Percentiles rank a stretch among this genome's conserved stretches.
Conservation (phyloP, 2,113 vertebrate species). For the Toxotes jaculatrix region DNA sequence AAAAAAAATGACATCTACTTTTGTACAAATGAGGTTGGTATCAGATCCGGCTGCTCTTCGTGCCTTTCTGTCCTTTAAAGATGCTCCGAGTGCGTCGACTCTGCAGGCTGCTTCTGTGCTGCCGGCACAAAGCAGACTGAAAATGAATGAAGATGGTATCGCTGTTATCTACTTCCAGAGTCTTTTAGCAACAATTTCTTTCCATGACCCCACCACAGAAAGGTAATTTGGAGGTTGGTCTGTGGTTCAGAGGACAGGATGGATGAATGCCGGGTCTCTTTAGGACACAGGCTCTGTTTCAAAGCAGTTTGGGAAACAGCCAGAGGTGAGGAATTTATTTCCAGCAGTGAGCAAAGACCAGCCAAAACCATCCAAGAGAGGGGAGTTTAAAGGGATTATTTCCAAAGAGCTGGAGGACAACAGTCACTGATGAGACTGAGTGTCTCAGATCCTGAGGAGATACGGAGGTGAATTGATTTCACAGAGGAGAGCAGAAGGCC, state of each 20-base stretch:
- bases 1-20: neutral
- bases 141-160: conserved; percentile 65
- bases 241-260: conserved; percentile 53
- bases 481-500: conserved; percentile 27
- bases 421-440: conserved; percentile 36
- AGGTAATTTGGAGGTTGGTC: conserved; percentile 58
- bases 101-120: conserved; percentile 8
- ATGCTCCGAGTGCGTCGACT: neutral
- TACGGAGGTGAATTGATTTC: conserved; percentile 50
- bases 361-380: conserved; percentile 43
- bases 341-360: conserved; percentile 59
- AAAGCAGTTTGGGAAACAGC: conserved; percentile 67
- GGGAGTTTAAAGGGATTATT: conserved; percentile 68
- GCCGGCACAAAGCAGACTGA: conserved; percentile 9
- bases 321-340: conserved; percentile 71
- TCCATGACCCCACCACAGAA: conserved; percentile 42
- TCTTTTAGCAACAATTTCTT: conserved; percentile 56
- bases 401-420: conserved; percentile 64
- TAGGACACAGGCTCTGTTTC: conserved; percentile 61
- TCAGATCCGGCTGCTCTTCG: conserved; percentile 1
- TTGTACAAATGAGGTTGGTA: neutral
- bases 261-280: conserved; percentile 56
- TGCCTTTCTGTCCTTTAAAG: conserved; percentile 19
- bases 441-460: conserved; percentile 54
- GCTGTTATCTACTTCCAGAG: conserved; percentile 41